These are phyloP conservation scores for Brachionus manjavacas DNA, from an alignment of 1,140 invertebrate genomes.

Conservation along the genomic window DNA sequence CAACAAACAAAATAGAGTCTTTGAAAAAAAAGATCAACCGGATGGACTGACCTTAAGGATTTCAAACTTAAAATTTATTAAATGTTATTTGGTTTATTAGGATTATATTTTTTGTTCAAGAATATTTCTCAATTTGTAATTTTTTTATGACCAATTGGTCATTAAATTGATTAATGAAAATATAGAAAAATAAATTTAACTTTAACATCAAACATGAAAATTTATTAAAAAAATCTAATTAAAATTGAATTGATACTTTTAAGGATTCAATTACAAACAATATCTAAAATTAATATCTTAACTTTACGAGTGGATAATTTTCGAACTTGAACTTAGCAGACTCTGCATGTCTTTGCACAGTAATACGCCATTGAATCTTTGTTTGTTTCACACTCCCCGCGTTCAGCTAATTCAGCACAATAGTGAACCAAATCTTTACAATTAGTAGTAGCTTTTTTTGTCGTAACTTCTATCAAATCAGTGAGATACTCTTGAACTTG, in stretches of 20 bases:
- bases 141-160: too few relatives aligned
- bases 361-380: slow-evolving; percentile 10
- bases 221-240: background rate
- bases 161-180: background rate
- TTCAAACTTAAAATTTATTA: too few relatives aligned
- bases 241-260: background rate
- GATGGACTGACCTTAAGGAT: too few relatives aligned
- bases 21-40: too few relatives aligned
- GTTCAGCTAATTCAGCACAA: slow-evolving; percentile 19
- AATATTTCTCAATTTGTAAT: too few relatives aligned
- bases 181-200: background rate
- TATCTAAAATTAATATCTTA: background rate
- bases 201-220: background rate
- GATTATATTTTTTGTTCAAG: too few relatives aligned
- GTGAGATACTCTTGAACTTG: background rate
- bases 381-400: slow-evolving; percentile 15
- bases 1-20: too few relatives aligned
- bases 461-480: background rate
- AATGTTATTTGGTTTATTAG: too few relatives aligned
- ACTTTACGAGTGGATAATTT: background rate
- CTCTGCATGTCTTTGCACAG: background rate
- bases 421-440: slow-evolving; percentile 21
- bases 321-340: background rate
- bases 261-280: background rate
- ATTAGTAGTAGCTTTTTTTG: background rate